Evolutionary conservation across 2,888 invertebrate genomes (phyloP), one percentile per base, ranked within the genome.

Genomic region (Cerastoderma edule): DNA sequence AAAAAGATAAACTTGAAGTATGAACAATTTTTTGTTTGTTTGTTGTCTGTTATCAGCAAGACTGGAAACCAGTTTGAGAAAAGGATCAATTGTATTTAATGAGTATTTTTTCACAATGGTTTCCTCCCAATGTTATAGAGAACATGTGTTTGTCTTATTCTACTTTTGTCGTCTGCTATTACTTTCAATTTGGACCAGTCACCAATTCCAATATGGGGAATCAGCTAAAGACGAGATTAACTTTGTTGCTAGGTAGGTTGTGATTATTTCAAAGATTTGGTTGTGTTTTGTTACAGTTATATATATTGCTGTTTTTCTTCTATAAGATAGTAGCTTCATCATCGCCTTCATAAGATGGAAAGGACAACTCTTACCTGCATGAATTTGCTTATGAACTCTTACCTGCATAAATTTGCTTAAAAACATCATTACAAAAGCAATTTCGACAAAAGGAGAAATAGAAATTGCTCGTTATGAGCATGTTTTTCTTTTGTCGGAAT

Each of bases 391-490:
- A 56, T 10, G n/a, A 27, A 56, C 2, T 2, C 30, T 2, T 5
- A 30, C 16, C n/a, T 10, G 56, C 16, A 1, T 1, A 56, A 27
- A 19, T 56, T 56, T 50, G 10, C 5, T 50, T 13, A 50, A 5
- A 8, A 50, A 5, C 10, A 50, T 13, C 5, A n/a, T 50, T 22
- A 50, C 22, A 50, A 13, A 13, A 22, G n/a, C 50, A n/a, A 13
- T 50, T 50, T 50, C 50, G 13, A 5, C n/a, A 8, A n/a, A 50
- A 6, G 8, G 5, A 13, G 6, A 22, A 50, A 50, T 16, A 50
- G n/a, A 50, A 50, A 50, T 13, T 50, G 50, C n/a, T 50, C 10
- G n/a, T n/a, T 13, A 50, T 22, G n/a, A 50, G 50, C 50, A 50
- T 13, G 13, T 50, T 50, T n/a, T 50, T 22, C 50, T 50, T 50